Conservation (phyloP, 2,888 invertebrate species). For the Mayetiola destructor region DNA sequence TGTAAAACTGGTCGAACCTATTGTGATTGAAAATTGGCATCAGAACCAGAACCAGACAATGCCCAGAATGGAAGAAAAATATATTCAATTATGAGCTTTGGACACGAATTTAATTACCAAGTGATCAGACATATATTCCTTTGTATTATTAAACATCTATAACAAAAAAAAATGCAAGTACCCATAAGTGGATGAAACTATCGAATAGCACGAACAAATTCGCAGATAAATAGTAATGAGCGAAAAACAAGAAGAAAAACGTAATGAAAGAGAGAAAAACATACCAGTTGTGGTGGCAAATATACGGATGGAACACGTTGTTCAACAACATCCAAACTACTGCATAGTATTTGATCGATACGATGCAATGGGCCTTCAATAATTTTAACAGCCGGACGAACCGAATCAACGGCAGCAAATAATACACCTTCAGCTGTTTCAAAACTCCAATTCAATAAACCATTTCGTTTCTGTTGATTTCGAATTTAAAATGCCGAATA, state of each 20-base stretch:
- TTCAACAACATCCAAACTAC: conserved; percentile 73
- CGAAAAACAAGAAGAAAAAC: not conserved
- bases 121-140: conserved; percentile 54
- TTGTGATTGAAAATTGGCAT: not conserved
- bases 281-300: conserved; percentile 70
- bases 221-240: not conserved
- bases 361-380: conserved; percentile 57
- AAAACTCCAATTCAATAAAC: conserved; percentile 59
- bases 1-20: conserved; percentile 50
- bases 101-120: conserved; percentile 8
- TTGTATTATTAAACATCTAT: conserved; percentile 67
- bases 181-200: not conserved
- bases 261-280: not conserved
- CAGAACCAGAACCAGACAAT: no score
- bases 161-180: conserved; percentile 18
- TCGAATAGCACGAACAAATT: no score
- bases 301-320: conserved; percentile 66
- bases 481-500: conserved; percentile 17
- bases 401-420: conserved; percentile 53
- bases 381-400: conserved; percentile 56
- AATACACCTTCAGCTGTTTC: conserved; percentile 61
- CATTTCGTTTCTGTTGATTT: conserved; percentile 46
- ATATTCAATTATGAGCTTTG: not conserved
- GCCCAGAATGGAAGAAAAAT: not conserved
- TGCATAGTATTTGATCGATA: conserved; percentile 63